Percentiles rank a stretch among this genome's conserved stretches.
Conservation (phyloP, 2,797 vertebrate species). For the Hoplostethus mediterraneus region DNA sequence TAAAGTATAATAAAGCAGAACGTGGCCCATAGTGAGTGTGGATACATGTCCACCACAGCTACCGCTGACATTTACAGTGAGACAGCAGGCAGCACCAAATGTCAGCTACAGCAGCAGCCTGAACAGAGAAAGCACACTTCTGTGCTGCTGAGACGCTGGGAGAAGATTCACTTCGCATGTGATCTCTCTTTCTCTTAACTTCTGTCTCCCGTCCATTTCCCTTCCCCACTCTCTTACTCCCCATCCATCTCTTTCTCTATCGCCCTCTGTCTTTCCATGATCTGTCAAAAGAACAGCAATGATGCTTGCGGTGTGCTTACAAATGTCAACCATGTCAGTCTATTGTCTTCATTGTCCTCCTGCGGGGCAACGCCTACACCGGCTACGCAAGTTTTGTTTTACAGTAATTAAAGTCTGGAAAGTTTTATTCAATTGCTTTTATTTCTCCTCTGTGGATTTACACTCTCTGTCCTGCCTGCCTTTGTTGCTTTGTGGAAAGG, state of each 20-base stretch:
- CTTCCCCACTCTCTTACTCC: neutral
- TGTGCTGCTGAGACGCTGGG: constrained; percentile 1
- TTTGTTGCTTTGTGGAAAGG: too few species aligned
- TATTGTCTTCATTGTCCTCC: constrained; percentile 22
- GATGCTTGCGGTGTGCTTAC: neutral
- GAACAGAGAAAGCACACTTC: constrained; percentile 2
- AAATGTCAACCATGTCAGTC: constrained; percentile 22
- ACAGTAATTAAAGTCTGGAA: neutral
- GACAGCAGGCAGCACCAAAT: constrained; percentile 25
- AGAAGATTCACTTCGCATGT: constrained; percentile 9
- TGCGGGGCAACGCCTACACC: constrained; percentile 14
- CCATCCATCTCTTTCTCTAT: neutral
- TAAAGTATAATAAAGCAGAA: constrained; percentile 6
- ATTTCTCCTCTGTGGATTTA: too few species aligned
- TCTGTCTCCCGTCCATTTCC: neutral
- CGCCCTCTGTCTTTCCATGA: neutral
- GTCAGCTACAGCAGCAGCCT: constrained; percentile 29
- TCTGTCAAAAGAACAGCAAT: constrained; percentile 6
- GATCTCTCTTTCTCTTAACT: neutral
- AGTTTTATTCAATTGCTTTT: neutral
- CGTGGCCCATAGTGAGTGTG: neutral
- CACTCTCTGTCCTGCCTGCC: too few species aligned
- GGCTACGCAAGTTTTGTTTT: constrained; percentile 10
- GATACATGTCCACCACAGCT: constrained; percentile 6
- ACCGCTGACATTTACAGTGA: constrained; percentile 15